Base-by-base conservation (phyloP, 2,888 invertebrate genomes). In the Noctua comes region DNA sequence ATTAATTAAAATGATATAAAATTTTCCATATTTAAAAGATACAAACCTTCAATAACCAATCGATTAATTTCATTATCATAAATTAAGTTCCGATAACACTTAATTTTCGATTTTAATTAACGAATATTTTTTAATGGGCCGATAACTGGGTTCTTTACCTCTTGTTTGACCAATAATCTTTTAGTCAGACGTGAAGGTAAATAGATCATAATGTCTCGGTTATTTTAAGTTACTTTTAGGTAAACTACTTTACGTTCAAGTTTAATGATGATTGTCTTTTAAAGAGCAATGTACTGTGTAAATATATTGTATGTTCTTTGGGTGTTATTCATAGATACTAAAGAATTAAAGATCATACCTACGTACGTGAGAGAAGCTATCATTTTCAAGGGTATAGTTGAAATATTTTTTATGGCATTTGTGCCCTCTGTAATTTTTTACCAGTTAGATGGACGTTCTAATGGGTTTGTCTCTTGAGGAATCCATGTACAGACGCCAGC, bases 51-150 rank as follows among this genome's bases (percentile, higher is more conserved):
- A 64, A 59, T 64, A 68, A 66, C 65, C 62, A 51, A 68, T 78
- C 64, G 68, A 66, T 80, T 80, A 82, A 79, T 72, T 76, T 84
- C 62, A 86, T 89, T 77, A 89, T 66, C 88, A 89, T 89, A 89
- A 89, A 88, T 88, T 81, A 76, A 65, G 66, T 77, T 75, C 18
- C 24, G 54, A 73, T 54, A 74, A 68, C 72, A 78, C 73, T 80
- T 81, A 75, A 84, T 80, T 78, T 77, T 79, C 64, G 46, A 79
- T 78, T 84, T 89, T 87, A 89, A 88, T 83, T 80, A 81, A 70
- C 51, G 66, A 64, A 79, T 80, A 87, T 78, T 84, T 57, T 73
- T 2, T 75, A 57, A 57, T 72, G 59, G 36, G 48, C 18, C 66
- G 68, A 74, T 76, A 84, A 86, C 73, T 82, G 86, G 88, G 27